Conservation (phyloP, 2,888 invertebrate species). For the Protula sp. region DNA sequence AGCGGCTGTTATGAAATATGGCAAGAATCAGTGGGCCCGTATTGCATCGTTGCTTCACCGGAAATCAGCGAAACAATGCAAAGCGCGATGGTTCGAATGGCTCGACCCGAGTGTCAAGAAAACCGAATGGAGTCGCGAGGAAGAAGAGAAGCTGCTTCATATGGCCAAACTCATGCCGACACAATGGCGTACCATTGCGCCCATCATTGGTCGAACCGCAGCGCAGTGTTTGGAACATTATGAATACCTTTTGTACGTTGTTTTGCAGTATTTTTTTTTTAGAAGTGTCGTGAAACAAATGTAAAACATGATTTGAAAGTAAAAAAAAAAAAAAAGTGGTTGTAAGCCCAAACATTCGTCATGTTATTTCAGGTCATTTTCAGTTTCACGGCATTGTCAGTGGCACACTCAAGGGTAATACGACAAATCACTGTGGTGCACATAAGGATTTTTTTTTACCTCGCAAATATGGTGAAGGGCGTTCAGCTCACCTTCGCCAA, state of each 20-base stretch:
- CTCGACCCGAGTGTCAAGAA: slow-evolving; percentile 99
- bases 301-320: background rate
- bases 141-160: slow-evolving; percentile 95
- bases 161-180: slow-evolving; percentile 99
- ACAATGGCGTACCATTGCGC: slow-evolving; percentile 98
- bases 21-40: slow-evolving; percentile 99
- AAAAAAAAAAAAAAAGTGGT: background rate
- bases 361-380: too few relatives aligned
- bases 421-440: too few relatives aligned
- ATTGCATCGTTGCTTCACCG: slow-evolving; percentile 96
- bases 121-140: slow-evolving; percentile 99
- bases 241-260: slow-evolving; percentile 85
- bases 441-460: too few relatives aligned
- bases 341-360: too few relatives aligned
- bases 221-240: slow-evolving; percentile 98
- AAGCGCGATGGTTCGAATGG: slow-evolving; percentile 99
- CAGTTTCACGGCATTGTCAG: too few relatives aligned
- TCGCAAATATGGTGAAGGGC: too few relatives aligned
- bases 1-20: slow-evolving; percentile 99
- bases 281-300: background rate
- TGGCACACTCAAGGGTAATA: too few relatives aligned
- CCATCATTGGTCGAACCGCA: slow-evolving; percentile 96
- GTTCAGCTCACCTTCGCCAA: too few relatives aligned
- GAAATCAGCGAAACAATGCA: slow-evolving; percentile 99
- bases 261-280: background rate